Evolutionary conservation across 2,113 vertebrate genomes (phyloP).

Genomic region (Lophochroa leadbeateri): DNA sequence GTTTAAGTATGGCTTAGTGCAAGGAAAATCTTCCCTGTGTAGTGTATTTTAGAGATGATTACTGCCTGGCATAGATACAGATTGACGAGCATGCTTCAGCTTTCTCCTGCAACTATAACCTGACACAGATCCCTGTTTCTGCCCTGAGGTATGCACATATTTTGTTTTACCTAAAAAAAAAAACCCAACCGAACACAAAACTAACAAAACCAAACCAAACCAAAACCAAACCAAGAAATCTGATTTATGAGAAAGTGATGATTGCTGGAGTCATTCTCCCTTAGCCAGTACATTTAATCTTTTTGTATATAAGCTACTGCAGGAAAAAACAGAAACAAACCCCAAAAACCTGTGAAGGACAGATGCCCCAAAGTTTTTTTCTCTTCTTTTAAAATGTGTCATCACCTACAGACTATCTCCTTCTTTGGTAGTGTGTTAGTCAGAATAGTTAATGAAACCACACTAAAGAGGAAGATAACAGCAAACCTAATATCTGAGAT

Average conservation of each 20-base stretch:
- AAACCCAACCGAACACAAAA: rapidly evolving
- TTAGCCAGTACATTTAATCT: background rate
- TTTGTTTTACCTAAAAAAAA: background rate
- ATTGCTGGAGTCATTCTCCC: background rate
- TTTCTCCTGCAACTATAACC: background rate
- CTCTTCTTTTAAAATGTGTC: background rate
- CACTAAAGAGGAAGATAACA: background rate
- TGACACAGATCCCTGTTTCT: background rate
- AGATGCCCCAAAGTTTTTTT: background rate
- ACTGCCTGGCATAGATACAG: background rate
- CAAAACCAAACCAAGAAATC: background rate
- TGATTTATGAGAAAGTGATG: background rate
- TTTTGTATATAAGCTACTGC: background rate
- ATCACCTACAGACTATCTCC: background rate
- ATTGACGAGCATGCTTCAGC: background rate
- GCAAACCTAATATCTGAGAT: background rate
- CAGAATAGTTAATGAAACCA: background rate
- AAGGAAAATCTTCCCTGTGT: background rate
- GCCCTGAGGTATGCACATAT: background rate
- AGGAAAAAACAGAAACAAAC: background rate
- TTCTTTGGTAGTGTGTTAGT: background rate
- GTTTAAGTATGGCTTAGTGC: background rate
- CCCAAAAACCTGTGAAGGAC: background rate
- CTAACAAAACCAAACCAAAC: background rate
- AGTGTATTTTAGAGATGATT: background rate